A percentile compares a stretch with the other conserved stretches of the same genome.
Conservation (phyloP, 2,113 vertebrate species). For the Malurus cyaneus region DNA sequence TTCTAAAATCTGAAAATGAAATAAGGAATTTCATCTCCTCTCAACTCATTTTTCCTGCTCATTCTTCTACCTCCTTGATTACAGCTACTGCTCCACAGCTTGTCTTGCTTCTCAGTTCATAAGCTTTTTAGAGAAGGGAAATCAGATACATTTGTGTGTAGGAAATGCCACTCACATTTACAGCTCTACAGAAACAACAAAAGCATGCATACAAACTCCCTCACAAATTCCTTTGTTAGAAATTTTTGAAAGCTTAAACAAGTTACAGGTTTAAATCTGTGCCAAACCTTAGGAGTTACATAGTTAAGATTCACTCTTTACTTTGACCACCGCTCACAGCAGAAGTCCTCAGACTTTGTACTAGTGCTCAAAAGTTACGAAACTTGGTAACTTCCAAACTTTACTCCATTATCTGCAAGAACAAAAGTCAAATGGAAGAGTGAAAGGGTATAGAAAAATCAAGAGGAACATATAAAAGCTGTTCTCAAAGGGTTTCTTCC, state of each 20-base stretch:
- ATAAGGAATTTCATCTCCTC: background rate
- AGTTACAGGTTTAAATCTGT: background rate
- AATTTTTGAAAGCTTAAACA: background rate
- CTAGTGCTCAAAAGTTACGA: background rate
- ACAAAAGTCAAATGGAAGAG: background rate
- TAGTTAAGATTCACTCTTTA: background rate
- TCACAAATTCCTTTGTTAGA: background rate
- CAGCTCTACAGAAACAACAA: background rate
- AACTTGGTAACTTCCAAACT: background rate
- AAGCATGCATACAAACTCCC: background rate
- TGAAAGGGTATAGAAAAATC: background rate
- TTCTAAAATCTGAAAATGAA: background rate
- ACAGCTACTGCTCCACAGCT: background rate
- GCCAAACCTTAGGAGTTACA: background rate
- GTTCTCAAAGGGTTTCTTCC: background rate
- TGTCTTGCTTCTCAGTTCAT: background rate
- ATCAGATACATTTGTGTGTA: background rate
- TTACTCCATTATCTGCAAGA: background rate
- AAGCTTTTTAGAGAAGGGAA: background rate
- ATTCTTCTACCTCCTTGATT: background rate
- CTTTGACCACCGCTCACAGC: accelerated
- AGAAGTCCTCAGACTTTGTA: background rate
- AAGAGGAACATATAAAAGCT: background rate
- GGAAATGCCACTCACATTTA: background rate
- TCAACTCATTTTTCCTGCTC: background rate